Percentiles rank a stretch among this genome's conserved stretches.
These are phyloP conservation scores for Myrmophylax atrothorax DNA, from an alignment of 2,113 vertebrate species.

Conservation along the genomic window DNA sequence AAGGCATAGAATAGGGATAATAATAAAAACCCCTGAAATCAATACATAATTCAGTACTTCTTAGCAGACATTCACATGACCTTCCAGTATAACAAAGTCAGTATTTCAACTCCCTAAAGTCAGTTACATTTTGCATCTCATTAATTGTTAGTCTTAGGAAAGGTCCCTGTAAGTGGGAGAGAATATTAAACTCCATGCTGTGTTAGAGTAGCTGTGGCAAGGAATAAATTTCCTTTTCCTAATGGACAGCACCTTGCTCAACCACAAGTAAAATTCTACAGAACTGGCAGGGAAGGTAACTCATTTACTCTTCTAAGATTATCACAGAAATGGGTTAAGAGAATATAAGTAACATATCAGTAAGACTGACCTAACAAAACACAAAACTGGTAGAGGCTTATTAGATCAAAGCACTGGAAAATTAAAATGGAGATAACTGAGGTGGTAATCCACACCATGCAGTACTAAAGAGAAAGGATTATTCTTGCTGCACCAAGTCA, in stretches of 20 bases:
- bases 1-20: not conserved
- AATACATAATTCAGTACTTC: not conserved
- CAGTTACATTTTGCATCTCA: not conserved
- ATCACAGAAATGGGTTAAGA: not conserved
- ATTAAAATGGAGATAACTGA: not conserved
- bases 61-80: constrained; percentile 10
- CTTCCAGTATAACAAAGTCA: not conserved
- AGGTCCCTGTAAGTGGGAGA: not conserved
- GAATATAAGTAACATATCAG: not conserved
- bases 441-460: not conserved
- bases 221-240: not conserved
- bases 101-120: not conserved
- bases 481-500: not conserved
- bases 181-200: not conserved
- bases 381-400: not conserved
- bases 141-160: not conserved
- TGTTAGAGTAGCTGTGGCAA: not conserved
- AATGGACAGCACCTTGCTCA: not conserved
- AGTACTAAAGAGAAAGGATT: not conserved
- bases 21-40: not conserved
- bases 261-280: not conserved
- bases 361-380: not conserved
- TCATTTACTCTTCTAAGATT: not conserved
- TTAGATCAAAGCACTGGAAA: not conserved
- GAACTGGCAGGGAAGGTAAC: not conserved